Evolutionary conservation across 2,888 invertebrate genomes (phyloP), one percentile per base, ranked within the genome.

Genomic region (Tinea trinotella): DNA sequence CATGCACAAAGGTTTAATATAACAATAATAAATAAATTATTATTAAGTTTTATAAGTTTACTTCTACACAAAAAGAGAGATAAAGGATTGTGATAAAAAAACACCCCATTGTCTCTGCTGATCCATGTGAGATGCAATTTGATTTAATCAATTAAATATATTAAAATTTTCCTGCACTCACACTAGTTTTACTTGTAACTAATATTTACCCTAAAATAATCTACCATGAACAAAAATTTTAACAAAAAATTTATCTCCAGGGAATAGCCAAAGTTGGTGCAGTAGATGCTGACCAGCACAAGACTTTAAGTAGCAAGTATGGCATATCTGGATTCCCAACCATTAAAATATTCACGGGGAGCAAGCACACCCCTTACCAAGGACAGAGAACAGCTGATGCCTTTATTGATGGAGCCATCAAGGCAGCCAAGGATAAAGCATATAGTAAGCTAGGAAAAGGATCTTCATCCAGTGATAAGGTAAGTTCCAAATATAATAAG

Each of bases 181-280:
- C n/a, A n/a, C n/a, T n/a, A n/a, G n/a, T n/a, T n/a, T n/a, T n/a
- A n/a, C n/a, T n/a, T n/a, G n/a, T n/a, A n/a, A n/a, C n/a, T n/a
- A n/a, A n/a, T n/a, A n/a, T n/a, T n/a, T n/a, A n/a, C n/a, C n/a
- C n/a, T n/a, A n/a, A n/a, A n/a, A n/a, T n/a, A n/a, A n/a, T n/a
- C n/a, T n/a, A n/a, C n/a, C n/a, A n/a, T n/a, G n/a, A n/a, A 24
- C 24, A 24, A 24, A 7, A 24, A 7, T 24, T 7, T 24, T 24
- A 7, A 24, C 9, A 24, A 24, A 7, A 24, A 24, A 24, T 6
- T 36, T 36, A 36, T 61, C 71, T 77, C 15, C 68, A 94, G 92
- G 98, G 99, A 56, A 88, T 98, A 10, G 92, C 93, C 0, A 98
- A 97, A 89, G 93, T 99, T 3, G 99, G 97, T 52, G 96, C 96